Conservation (phyloP, 2,888 invertebrate genomes). For the Latrodectus hesperus region DNA sequence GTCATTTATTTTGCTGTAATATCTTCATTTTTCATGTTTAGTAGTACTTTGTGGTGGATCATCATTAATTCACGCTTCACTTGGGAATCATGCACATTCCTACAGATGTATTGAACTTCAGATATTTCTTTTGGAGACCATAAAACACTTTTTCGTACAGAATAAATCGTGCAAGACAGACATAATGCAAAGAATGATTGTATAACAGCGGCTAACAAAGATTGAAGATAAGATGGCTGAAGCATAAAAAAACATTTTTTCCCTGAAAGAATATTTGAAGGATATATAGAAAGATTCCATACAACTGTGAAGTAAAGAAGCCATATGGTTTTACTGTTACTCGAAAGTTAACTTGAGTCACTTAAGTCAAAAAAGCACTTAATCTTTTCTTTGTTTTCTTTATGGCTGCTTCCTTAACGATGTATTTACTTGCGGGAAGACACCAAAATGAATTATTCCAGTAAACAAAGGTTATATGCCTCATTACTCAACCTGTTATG, state of each 20-base stretch:
- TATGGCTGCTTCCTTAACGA: too few species aligned
- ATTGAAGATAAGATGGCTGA: not conserved
- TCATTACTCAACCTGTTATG: too few species aligned
- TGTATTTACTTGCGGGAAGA: too few species aligned
- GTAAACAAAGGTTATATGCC: too few species aligned
- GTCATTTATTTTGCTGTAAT: too few species aligned
- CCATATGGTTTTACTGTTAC: too few species aligned
- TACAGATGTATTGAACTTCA: not conserved
- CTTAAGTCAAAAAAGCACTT: too few species aligned
- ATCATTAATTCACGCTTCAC: not conserved
- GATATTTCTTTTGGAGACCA: conserved; percentile 11
- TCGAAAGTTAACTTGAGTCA: too few species aligned
- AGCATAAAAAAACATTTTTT: not conserved
- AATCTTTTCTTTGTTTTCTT: too few species aligned
- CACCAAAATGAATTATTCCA: too few species aligned
- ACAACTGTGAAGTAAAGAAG: not conserved
- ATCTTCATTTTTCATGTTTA: too few species aligned
- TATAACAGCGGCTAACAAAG: not conserved
- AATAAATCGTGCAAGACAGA: conserved; percentile 25
- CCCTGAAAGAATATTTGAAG: too few species aligned
- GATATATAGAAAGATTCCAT: not conserved
- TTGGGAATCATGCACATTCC: not conserved
- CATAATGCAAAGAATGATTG: conserved; percentile 41
- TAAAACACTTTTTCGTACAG: conserved; percentile 35
- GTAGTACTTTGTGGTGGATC: not conserved